These are phyloP conservation scores for Echinometra lucunter DNA, from an alignment of 53 echinoderm and acorn worm genomes.

Conservation along the genomic window DNA sequence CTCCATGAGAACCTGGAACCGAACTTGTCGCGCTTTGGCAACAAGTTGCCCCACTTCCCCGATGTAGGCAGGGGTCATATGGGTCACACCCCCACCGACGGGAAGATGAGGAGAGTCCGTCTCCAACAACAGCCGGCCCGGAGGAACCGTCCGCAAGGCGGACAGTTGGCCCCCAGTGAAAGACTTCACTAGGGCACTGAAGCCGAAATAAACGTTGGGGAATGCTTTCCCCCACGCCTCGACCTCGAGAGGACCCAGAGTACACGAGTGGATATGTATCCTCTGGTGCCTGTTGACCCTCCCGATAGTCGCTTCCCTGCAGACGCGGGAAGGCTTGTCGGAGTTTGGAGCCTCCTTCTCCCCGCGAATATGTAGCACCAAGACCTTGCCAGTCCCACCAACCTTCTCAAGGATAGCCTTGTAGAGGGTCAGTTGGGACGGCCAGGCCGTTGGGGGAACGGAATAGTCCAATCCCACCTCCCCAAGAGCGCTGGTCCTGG, in stretches of 20 bases:
- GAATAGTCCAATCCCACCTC: conserved; percentile 73
- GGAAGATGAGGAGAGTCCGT: conserved; percentile 8
- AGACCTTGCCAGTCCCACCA: no score
- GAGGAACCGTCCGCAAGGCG: not conserved
- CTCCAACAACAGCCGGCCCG: not conserved
- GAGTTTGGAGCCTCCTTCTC: not conserved
- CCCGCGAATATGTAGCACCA: no score
- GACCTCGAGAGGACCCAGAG: not conserved
- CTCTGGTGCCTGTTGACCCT: no score
- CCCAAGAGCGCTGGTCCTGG: conserved; percentile 46
- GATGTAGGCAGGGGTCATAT: no score
- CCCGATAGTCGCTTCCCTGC: no score
- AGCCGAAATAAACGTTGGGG: not conserved
- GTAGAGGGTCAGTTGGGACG: not conserved
- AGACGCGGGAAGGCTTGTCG: not conserved
- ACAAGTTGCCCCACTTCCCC: no score
- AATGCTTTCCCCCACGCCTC: no score
- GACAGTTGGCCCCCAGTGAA: not conserved
- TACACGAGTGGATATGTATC: no score
- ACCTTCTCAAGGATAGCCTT: no score
- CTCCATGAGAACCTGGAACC: no score
- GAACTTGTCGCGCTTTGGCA: not conserved
- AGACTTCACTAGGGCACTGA: not conserved
- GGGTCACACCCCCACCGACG: no score
- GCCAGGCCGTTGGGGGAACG: not conserved